These are phyloP conservation scores for Synergus japonicus DNA, from an alignment of 2,888 invertebrate genomes.

Conservation along the genomic window DNA sequence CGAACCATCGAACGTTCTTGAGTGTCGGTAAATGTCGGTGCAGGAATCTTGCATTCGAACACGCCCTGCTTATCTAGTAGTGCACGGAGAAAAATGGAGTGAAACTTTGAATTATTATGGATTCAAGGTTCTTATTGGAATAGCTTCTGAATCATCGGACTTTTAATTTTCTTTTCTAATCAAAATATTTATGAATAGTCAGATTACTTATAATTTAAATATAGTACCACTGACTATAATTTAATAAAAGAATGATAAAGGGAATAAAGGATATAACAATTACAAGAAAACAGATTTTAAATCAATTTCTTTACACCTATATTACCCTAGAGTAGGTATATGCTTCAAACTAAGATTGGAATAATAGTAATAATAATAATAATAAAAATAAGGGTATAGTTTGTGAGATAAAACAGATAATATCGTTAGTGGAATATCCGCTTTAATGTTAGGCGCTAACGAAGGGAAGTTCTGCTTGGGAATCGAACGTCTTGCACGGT, in stretches of 20 bases:
- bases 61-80: too few species aligned
- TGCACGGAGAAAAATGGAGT: too few species aligned
- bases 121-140: neutral
- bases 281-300: neutral
- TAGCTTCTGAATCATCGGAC: too few species aligned
- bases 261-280: neutral
- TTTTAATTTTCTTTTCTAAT: neutral
- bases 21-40: too few species aligned
- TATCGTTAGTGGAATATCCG: neutral
- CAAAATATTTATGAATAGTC: neutral
- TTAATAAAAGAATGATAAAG: neutral
- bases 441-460: neutral
- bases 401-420: conserved; percentile 1
- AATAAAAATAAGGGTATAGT: neutral
- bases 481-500: conserved; percentile 2
- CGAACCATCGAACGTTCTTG: too few species aligned
- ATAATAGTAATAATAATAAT: neutral
- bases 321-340: neutral
- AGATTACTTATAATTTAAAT: neutral
- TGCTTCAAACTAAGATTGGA: neutral
- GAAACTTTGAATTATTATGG: too few species aligned
- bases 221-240: neutral
- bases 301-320: too few species aligned
- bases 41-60: too few species aligned
- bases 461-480: neutral